A percentile compares a stretch with the other conserved stretches of the same genome.
phyloP scores from a whole-genome alignment of 2,888 invertebrate species.

The Steinernema scapterisci region DNA sequence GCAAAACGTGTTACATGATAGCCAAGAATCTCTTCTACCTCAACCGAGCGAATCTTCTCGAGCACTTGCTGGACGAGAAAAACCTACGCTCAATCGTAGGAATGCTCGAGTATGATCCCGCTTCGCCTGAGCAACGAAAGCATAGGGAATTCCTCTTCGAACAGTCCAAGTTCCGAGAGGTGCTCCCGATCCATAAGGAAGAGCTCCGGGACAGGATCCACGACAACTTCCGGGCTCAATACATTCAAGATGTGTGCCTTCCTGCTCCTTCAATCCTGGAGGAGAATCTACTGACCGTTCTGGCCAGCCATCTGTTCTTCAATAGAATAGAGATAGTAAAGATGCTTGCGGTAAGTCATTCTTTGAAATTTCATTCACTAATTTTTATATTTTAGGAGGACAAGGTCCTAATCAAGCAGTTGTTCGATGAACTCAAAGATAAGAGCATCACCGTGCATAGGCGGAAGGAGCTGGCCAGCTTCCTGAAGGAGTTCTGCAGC shows the following conservation, averaged over 20 bases:
- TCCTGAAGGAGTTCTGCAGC: constrained; percentile 98
- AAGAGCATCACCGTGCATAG: constrained; percentile 82
- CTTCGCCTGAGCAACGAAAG: constrained; percentile 72
- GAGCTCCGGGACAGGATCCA: constrained; percentile 97
- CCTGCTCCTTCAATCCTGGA: constrained; percentile 99
- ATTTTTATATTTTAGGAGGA: constrained; percentile 78
- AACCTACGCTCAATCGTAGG: constrained; percentile 78
- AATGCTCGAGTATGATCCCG: constrained; percentile 94
- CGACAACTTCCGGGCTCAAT: constrained; percentile 98
- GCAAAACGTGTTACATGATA: constrained; percentile 82
- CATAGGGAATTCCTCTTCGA: constrained; percentile 94
- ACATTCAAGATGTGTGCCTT: constrained; percentile 92
- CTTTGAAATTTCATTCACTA: neutral
- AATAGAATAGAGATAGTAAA: constrained; percentile 99
- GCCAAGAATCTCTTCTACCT: constrained; percentile 97
- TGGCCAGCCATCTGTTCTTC: constrained; percentile 98
- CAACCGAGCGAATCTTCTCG: constrained; percentile 94
- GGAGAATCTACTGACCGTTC: constrained; percentile 94
- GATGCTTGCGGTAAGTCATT: constrained; percentile 76
- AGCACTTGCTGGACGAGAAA: constrained; percentile 79
- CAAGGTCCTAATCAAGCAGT: constrained; percentile 89
- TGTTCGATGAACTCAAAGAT: constrained; percentile 90
- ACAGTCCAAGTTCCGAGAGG: constrained; percentile 77
- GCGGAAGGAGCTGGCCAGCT: constrained; percentile 89
- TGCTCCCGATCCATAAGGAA: constrained; percentile 88